phyloP scores from a whole-genome alignment of 2,797 vertebrate genomes.

The Rousettus madagascariensis region DNA sequence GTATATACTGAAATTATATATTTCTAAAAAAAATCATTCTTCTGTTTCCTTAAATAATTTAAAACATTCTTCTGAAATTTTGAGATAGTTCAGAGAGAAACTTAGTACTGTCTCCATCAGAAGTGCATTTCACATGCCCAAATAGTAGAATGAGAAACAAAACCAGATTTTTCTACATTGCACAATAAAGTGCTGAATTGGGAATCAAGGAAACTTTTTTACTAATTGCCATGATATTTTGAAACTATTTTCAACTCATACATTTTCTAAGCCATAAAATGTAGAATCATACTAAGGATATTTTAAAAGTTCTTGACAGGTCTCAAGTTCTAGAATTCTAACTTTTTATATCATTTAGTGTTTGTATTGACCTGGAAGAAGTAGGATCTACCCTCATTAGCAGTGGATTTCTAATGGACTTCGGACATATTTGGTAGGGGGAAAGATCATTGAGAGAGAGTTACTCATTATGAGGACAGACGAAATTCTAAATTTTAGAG shows the following conservation, averaged over 20 bases:
- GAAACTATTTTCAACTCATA: neutral
- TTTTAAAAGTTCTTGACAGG: neutral
- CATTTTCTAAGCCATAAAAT: conserved; percentile 10
- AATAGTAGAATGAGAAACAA: neutral
- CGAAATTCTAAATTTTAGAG: neutral
- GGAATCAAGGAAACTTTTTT: neutral
- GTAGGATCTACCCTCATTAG: neutral
- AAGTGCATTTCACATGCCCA: neutral
- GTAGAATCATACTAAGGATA: neutral
- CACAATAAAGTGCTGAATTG: neutral
- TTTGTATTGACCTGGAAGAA: neutral
- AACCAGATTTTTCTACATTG: neutral
- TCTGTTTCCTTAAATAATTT: neutral
- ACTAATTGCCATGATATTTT: neutral
- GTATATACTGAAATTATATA: neutral
- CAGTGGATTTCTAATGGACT: neutral
- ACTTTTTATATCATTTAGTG: neutral
- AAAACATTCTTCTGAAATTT: neutral
- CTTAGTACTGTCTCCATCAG: neutral
- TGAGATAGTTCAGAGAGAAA: neutral
- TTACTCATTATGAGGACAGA: neutral
- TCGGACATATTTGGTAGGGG: neutral
- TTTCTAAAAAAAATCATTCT: neutral
- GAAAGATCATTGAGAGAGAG: neutral
- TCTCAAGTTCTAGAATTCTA: neutral